These are phyloP conservation scores for Diarsia dahlii DNA, from an alignment of 2,888 invertebrate species.

Conservation along the genomic window DNA sequence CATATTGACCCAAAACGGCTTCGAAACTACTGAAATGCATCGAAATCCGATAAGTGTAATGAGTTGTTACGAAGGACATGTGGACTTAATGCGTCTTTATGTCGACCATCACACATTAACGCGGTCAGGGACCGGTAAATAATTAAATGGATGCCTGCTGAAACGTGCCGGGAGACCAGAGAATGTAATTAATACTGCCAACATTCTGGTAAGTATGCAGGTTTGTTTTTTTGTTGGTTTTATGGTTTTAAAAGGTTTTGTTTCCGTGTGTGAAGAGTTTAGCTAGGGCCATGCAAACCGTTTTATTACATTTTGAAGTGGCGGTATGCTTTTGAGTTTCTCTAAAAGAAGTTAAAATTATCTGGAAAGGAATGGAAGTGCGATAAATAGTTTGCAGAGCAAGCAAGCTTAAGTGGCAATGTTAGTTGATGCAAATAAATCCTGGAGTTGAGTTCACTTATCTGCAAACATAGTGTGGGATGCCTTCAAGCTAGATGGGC, in stretches of 20 bases:
- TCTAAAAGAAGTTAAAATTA: background rate
- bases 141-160: constrained; percentile 39
- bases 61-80: constrained; percentile 36
- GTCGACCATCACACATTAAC: constrained; percentile 36
- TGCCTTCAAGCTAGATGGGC: background rate
- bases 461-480: background rate
- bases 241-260: background rate
- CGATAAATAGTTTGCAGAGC: background rate
- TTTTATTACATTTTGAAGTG: background rate
- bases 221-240: constrained; percentile 3
- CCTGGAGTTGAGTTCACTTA: background rate
- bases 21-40: constrained; percentile 24
- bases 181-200: constrained; percentile 44
- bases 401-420: background rate
- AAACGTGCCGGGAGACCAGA: constrained; percentile 41
- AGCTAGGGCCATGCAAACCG: background rate
- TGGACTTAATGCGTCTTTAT: constrained; percentile 49
- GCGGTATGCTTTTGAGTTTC: background rate
- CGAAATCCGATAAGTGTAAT: constrained; percentile 50
- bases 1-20: constrained; percentile 21
- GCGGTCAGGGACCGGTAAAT: constrained; percentile 46
- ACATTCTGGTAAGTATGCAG: constrained; percentile 19
- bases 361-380: background rate
- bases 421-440: background rate
- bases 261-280: background rate